These are phyloP conservation scores for Urophycis tenuis DNA, from an alignment of 2,797 vertebrate genomes.

Conservation along the genomic window DNA sequence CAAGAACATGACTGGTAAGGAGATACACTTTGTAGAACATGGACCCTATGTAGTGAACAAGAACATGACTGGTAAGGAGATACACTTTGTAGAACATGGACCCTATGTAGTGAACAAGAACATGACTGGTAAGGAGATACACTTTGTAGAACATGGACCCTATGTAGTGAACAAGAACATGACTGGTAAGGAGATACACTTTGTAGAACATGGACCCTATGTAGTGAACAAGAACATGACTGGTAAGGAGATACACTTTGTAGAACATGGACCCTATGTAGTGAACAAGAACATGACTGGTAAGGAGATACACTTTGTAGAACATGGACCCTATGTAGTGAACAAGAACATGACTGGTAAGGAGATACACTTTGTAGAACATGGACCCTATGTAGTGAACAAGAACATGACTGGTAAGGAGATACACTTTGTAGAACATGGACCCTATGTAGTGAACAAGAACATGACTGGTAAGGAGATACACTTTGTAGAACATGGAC, in stretches of 20 bases:
- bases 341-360: conserved; percentile 76
- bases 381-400: conserved; percentile 78
- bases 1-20: conserved; percentile 76
- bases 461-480: conserved; percentile 74
- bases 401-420: conserved; percentile 76
- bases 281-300: conserved; percentile 77
- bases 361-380: conserved; percentile 8
- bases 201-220: conserved; percentile 77
- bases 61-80: conserved; percentile 74
- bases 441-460: conserved; percentile 77
- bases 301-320: conserved; percentile 47
- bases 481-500: conserved; percentile 80
- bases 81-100: conserved; percentile 38
- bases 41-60: conserved; percentile 77
- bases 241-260: conserved; percentile 52
- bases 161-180: conserved; percentile 78
- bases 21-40: no score
- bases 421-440: no score
- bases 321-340: conserved; percentile 80
- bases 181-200: conserved; percentile 63
- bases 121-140: conserved; percentile 68
- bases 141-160: conserved; percentile 65
- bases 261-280: conserved; percentile 80
- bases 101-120: conserved; percentile 79
- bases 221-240: conserved; percentile 77